Conservation (phyloP, 2,113 vertebrate genomes). For the Cricetomys ansorgei region DNA sequence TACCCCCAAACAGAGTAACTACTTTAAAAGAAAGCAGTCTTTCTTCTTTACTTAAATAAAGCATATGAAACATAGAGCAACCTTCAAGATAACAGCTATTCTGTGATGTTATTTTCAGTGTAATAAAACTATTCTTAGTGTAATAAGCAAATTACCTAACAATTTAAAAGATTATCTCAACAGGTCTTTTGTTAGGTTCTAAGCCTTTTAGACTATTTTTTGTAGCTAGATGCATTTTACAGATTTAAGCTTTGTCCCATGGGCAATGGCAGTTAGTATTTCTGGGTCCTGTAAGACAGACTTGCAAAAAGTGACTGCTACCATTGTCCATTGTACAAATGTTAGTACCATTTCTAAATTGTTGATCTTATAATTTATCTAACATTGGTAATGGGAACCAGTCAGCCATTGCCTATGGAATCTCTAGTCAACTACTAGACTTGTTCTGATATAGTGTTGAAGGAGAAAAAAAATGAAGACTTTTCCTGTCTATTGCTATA, state of each 20-base stretch:
- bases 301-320: no score
- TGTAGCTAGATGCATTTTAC: neutral
- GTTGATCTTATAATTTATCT: fast-evolving
- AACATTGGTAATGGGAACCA: neutral
- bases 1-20: neutral
- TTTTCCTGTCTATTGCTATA: neutral
- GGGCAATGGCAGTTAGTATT: no score
- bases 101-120: neutral
- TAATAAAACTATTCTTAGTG: neutral
- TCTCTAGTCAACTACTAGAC: neutral
- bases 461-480: neutral
- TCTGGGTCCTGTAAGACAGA: neutral
- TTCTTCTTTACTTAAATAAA: neutral
- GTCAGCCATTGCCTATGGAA: neutral
- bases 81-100: neutral
- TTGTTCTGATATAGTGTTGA: neutral
- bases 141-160: neutral
- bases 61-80: neutral
- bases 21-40: neutral
- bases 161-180: neutral
- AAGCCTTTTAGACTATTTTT: neutral
- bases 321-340: neutral
- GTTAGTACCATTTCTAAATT: neutral
- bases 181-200: neutral
- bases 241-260: neutral